phyloP scores from a whole-genome alignment of 2,888 invertebrate species.

The Phyto melanocephala region DNA sequence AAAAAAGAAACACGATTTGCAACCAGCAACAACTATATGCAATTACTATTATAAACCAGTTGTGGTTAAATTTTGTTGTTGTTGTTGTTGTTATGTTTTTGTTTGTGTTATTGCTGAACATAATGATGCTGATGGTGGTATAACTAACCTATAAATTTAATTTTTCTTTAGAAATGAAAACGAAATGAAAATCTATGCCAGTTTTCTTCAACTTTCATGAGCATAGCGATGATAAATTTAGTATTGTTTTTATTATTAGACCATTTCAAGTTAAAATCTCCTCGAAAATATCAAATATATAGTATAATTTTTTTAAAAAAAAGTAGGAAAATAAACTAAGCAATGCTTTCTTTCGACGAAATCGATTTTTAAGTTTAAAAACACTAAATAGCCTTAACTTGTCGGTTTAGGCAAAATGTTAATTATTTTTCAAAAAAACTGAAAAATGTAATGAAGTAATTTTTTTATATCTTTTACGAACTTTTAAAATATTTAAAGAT shows the following conservation, averaged over 20 bases:
- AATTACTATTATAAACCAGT: constrained; percentile 58
- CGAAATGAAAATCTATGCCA: constrained; percentile 55
- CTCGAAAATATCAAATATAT: too few species aligned
- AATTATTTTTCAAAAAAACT: too few species aligned
- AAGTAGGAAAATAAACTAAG: too few species aligned
- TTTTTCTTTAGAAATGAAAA: constrained; percentile 61
- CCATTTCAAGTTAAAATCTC: too few species aligned
- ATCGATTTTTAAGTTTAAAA: too few species aligned
- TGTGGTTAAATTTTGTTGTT: constrained; percentile 20
- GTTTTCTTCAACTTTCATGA: constrained; percentile 35
- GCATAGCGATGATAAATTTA: not conserved
- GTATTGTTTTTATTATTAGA: not conserved
- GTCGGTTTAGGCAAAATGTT: too few species aligned
- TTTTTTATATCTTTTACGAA: too few species aligned
- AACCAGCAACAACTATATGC: constrained; percentile 28
- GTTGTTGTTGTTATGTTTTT: not conserved
- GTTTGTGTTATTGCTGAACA: not conserved
- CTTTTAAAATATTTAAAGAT: too few species aligned
- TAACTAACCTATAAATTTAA: constrained; percentile 67
- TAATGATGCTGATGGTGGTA: constrained; percentile 49
- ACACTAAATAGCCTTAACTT: too few species aligned
- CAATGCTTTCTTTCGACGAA: too few species aligned
- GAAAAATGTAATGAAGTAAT: too few species aligned
- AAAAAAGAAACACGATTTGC: constrained; percentile 12
- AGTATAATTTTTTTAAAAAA: too few species aligned